phyloP scores from a whole-genome alignment of 2,113 vertebrate genomes.

The pig (Sus scrofa) region T2T-Sscrofa CM000815.6:101958501-101959000 shows the following conservation, averaged over 20 bases:
- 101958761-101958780: too few relatives aligned
- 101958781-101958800: too few relatives aligned
- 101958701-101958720: not conserved
- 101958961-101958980: not conserved
- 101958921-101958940: too few relatives aligned
- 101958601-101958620: not conserved
- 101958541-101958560: not conserved
- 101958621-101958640: not conserved
- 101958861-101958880: too few relatives aligned
- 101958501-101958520: not conserved
- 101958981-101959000: not conserved
- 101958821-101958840: too few relatives aligned
- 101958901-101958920: too few relatives aligned
- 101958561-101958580: not conserved
- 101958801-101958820: too few relatives aligned
- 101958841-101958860: too few relatives aligned
- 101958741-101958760: not conserved
- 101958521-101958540: not conserved
- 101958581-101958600: slow-evolving; percentile 4
- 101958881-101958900: too few relatives aligned
- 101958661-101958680: not conserved
- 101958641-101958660: not conserved
- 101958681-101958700: not conserved
- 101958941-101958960: too few relatives aligned
- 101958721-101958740: not conserved